phyloP scores from a whole-genome alignment of 2,797 vertebrate genomes.

The Pseudochaenichthys georgianus region DNA sequence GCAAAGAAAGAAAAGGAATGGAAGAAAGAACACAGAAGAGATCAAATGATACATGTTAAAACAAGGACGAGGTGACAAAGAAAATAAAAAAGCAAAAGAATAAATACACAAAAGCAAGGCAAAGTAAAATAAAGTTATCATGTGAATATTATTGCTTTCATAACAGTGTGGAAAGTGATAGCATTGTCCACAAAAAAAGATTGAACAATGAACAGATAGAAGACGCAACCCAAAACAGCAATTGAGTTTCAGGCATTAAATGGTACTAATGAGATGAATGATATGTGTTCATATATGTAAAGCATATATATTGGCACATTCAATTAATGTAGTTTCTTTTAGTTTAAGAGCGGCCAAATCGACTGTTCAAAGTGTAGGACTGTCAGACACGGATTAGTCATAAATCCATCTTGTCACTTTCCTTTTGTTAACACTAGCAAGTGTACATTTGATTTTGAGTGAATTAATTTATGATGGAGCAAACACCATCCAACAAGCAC shows the following conservation, averaged over 20 bases:
- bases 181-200: not conserved
- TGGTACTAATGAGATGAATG: constrained; percentile 8
- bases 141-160: not conserved
- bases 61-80: constrained; percentile 9
- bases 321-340: not conserved
- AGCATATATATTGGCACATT: not conserved
- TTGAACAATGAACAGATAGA: not conserved
- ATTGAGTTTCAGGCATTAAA: not conserved
- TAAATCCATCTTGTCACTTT: constrained; percentile 20
- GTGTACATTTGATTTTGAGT: constrained; percentile 14
- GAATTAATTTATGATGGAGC: constrained; percentile 28
- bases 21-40: constrained; percentile 56
- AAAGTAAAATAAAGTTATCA: not conserved
- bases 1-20: constrained; percentile 79
- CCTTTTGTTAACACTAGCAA: constrained; percentile 4
- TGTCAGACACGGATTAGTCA: constrained; percentile 6
- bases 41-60: constrained; percentile 41
- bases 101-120: not conserved
- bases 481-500: constrained; percentile 22
- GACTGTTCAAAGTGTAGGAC: constrained; percentile 6
- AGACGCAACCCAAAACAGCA: not conserved
- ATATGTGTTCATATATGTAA: not conserved
- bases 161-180: not conserved
- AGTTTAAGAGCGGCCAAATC: not conserved
- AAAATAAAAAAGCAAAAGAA: not conserved